These are phyloP conservation scores for Pachyrhynchus sulphureomaculatus DNA, from an alignment of 1,140 invertebrate genomes.

Conservation along the genomic window DNA sequence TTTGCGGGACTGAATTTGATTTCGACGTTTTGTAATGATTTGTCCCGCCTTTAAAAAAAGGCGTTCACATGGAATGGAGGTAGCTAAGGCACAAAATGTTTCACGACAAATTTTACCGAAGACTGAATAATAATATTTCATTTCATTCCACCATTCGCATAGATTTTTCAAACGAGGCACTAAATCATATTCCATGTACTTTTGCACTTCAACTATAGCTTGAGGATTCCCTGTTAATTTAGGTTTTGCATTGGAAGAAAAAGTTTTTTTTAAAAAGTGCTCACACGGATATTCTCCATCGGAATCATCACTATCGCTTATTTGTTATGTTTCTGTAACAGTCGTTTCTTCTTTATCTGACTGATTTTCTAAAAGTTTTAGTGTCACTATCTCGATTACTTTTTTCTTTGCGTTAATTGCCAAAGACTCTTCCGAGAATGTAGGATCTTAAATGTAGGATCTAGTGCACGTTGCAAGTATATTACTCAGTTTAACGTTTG, in stretches of 20 bases:
- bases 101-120: conserved; percentile 31
- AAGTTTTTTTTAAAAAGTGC: background rate
- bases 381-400: background rate
- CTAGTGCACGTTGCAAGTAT: background rate
- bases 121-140: conserved; percentile 32
- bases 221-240: background rate
- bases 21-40: conserved; percentile 5
- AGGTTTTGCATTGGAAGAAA: background rate
- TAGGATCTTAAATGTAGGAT: background rate
- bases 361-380: no score
- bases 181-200: conserved; percentile 32
- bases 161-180: conserved; percentile 21
- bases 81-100: conserved; percentile 35
- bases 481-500: background rate
- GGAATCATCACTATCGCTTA: no score
- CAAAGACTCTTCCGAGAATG: background rate
- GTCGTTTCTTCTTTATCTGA: background rate
- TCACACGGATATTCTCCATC: background rate
- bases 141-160: conserved; percentile 32
- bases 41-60: conserved; percentile 32
- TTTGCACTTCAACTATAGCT: conserved; percentile 22
- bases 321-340: background rate
- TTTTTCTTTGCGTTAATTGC: background rate
- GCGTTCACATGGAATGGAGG: conserved; percentile 38
- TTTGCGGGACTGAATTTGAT: background rate